Conservation (phyloP, 2,113 vertebrate species). For the Serinus canaria region DNA sequence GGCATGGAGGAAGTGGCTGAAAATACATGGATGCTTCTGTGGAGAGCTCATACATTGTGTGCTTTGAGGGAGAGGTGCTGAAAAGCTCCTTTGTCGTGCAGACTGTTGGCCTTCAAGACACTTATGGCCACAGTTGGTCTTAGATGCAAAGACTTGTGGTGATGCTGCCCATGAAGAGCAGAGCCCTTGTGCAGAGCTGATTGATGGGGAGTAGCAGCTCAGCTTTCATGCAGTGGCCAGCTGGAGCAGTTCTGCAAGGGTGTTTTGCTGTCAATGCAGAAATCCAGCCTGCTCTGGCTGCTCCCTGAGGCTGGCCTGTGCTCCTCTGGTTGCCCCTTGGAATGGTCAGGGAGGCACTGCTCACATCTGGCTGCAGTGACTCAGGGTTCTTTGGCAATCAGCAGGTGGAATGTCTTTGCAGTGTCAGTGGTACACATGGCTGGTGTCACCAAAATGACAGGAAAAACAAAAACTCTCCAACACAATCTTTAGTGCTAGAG, state of each 20-base stretch:
- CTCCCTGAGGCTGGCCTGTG: neutral
- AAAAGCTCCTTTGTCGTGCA: neutral
- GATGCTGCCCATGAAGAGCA: neutral
- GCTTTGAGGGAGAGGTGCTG: neutral
- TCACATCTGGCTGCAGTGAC: neutral
- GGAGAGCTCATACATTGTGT: neutral
- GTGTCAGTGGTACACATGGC: neutral
- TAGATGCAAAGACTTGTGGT: neutral
- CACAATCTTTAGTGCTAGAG: neutral
- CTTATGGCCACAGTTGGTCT: neutral
- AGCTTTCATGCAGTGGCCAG: neutral
- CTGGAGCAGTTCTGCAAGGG: neutral
- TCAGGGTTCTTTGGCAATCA: neutral
- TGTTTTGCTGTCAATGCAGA: neutral
- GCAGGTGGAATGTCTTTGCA: neutral
- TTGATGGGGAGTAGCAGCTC: neutral
- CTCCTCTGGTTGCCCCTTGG: neutral
- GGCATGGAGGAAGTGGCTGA: neutral
- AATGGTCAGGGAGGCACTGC: neutral
- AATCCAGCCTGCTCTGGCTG: neutral
- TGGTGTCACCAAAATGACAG: rapidly evolving
- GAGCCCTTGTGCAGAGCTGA: neutral
- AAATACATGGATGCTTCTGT: neutral
- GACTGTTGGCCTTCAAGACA: neutral
- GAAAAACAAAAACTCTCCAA: neutral